phyloP scores from a whole-genome alignment of 2,113 vertebrate genomes.

The Colinus virginianus region DNA sequence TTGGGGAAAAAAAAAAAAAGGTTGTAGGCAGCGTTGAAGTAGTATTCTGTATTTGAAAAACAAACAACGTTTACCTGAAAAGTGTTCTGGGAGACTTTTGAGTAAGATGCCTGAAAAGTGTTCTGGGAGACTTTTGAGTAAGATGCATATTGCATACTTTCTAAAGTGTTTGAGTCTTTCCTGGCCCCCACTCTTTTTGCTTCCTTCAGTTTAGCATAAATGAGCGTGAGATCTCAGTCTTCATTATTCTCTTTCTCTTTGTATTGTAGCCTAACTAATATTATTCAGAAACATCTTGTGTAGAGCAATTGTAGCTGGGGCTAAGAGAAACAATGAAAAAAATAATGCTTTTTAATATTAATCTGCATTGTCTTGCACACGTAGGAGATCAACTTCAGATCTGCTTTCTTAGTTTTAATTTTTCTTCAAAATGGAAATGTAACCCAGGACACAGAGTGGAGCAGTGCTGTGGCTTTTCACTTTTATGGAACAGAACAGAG shows the following conservation, averaged over 20 bases:
- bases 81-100: too few relatives aligned
- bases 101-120: not conserved
- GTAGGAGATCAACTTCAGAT: not conserved
- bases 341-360: not conserved
- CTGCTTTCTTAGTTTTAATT: not conserved
- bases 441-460: not conserved
- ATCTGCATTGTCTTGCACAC: not conserved
- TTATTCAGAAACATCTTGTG: not conserved
- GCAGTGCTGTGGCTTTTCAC: not conserved
- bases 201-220: not conserved
- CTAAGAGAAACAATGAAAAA: not conserved
- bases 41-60: not conserved
- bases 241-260: not conserved
- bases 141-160: not conserved
- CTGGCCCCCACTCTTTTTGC: not conserved
- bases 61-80: not conserved
- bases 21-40: not conserved
- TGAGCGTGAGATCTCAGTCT: not conserved
- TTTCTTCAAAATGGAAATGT: not conserved
- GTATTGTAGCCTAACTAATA: not conserved
- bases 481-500: not conserved
- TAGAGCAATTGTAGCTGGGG: not conserved
- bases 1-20: not conserved
- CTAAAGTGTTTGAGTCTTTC: not conserved
- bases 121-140: not conserved